Conservation (phyloP, 2,888 invertebrate species). For the Limenitis camilla region DNA sequence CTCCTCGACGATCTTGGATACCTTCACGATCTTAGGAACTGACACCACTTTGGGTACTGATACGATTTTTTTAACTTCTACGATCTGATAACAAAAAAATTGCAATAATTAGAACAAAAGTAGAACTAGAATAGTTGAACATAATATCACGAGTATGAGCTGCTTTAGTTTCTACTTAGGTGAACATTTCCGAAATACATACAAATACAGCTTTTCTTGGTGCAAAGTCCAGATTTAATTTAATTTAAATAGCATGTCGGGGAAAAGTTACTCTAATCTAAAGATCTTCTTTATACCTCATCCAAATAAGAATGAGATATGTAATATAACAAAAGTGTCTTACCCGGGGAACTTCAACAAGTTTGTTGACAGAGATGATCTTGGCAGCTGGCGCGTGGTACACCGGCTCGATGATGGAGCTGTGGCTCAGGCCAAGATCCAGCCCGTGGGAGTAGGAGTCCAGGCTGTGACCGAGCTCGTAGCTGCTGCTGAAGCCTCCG, state of each 20-base stretch:
- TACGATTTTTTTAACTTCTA: constrained; percentile 40
- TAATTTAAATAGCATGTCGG: too few relatives aligned
- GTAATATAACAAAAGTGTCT: too few relatives aligned
- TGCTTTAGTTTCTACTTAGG: too few relatives aligned
- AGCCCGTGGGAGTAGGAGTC: constrained; percentile 18
- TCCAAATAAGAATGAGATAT: too few relatives aligned
- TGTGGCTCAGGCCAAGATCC: constrained; percentile 27
- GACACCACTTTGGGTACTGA: constrained; percentile 45
- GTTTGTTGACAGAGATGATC: constrained; percentile 34
- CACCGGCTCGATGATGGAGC: constrained; percentile 26
- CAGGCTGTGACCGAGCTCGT: constrained; percentile 17
- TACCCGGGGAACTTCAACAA: constrained; percentile 45
- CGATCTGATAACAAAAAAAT: constrained; percentile 25
- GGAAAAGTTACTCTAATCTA: too few relatives aligned
- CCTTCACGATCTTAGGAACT: constrained; percentile 39
- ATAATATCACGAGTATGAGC: too few relatives aligned
- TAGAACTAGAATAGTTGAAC: too few relatives aligned
- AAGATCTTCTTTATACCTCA: too few relatives aligned
- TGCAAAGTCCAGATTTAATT: too few relatives aligned
- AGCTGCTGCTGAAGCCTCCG: constrained; percentile 18
- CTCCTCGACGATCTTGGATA: constrained; percentile 36
- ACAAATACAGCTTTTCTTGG: not conserved
- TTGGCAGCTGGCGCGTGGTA: constrained; percentile 25
- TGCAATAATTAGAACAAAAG: not conserved
- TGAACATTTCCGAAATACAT: too few relatives aligned